Evolutionary conservation across 2,797 vertebrate genomes (phyloP).

Genomic region (Poeciliopsis presidionis): DNA sequence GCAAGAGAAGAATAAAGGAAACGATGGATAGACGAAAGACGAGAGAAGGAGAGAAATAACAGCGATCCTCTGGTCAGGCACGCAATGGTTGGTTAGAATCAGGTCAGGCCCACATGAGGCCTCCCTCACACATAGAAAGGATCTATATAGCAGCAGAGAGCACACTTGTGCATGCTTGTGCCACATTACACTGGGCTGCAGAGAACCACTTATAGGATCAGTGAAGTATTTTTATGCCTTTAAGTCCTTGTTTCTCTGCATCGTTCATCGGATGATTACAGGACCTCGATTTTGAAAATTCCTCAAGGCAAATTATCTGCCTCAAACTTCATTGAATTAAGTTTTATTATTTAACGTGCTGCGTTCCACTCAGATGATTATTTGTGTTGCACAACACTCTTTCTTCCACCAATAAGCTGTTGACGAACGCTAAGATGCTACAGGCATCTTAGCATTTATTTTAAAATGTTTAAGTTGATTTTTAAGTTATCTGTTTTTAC

Average conservation of each 20-base stretch:
- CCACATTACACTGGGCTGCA: conserved; percentile 1
- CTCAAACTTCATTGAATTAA: too few relatives aligned
- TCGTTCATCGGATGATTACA: too few relatives aligned
- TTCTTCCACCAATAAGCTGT: too few relatives aligned
- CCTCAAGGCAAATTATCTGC: too few relatives aligned
- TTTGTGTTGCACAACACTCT: too few relatives aligned
- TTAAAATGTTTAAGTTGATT: not conserved
- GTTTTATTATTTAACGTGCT: too few relatives aligned
- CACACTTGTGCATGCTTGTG: conserved; percentile 13
- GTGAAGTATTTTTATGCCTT: not conserved
- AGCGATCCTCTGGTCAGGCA: conserved; percentile 70
- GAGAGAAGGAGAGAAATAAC: conserved; percentile 49
- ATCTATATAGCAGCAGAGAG: conserved; percentile 34
- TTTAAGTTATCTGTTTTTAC: too few relatives aligned
- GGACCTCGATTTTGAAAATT: too few relatives aligned
- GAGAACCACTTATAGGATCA: conserved; percentile 29
- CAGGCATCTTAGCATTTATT: too few relatives aligned
- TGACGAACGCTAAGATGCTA: too few relatives aligned
- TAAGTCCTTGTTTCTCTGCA: not conserved
- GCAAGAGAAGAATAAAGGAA: conserved; percentile 42
- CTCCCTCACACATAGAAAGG: conserved; percentile 50
- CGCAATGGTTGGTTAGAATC: conserved; percentile 76
- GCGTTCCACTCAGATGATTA: too few relatives aligned
- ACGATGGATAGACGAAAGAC: conserved; percentile 40
- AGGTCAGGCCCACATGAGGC: conserved; percentile 77